Percentiles rank a stretch among this genome's conserved stretches.
Conservation (phyloP, 2,797 vertebrate species). For the Danio jaintianensis region DNA sequence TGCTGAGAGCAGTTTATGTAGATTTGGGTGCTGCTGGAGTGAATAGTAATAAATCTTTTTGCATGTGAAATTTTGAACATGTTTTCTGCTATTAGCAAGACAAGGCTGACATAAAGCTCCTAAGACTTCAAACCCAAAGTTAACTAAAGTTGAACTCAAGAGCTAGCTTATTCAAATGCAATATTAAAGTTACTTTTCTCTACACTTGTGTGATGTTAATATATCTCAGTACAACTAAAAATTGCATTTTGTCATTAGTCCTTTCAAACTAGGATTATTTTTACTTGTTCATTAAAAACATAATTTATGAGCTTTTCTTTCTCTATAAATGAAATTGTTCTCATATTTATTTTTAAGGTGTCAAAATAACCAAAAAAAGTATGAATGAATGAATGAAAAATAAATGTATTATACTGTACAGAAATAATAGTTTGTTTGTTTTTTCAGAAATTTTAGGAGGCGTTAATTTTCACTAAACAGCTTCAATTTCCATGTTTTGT, state of each 20-base stretch:
- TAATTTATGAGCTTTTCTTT: too few species aligned
- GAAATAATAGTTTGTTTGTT: too few species aligned
- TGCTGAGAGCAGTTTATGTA: conserved; percentile 20
- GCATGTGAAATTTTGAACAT: background rate
- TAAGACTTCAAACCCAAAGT: background rate
- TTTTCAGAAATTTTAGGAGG: background rate
- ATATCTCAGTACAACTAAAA: too few species aligned
- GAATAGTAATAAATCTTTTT: conserved; percentile 3
- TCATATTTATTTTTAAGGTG: too few species aligned
- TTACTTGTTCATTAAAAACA: background rate
- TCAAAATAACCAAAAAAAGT: too few species aligned
- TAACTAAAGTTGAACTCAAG: background rate
- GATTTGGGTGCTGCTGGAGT: conserved; percentile 3
- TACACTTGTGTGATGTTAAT: background rate
- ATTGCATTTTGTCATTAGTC: too few species aligned
- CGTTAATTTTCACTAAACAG: background rate
- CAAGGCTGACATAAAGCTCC: background rate
- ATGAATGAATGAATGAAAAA: too few species aligned
- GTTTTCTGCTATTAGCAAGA: conserved; percentile 8
- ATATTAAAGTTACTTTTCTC: too few species aligned
- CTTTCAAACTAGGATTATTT: too few species aligned
- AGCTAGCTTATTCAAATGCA: background rate
- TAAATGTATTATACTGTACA: too few species aligned
- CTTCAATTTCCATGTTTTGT: background rate
- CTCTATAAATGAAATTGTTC: too few species aligned